Conservation (phyloP, 2,797 vertebrate species). For the Mionectes olivaceus region DNA sequence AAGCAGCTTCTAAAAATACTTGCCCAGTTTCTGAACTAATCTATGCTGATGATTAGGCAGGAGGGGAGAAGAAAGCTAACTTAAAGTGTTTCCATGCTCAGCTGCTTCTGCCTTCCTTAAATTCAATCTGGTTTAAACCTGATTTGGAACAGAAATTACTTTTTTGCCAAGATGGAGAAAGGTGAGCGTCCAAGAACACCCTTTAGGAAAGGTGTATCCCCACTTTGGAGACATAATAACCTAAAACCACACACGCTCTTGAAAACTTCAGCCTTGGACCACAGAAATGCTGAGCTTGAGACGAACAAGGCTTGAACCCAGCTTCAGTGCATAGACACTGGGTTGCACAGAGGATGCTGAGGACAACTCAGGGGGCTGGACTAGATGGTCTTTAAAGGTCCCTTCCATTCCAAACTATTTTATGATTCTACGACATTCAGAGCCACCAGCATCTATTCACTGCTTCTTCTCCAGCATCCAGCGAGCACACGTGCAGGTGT, state of each 20-base stretch:
- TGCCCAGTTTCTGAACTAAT: not conserved
- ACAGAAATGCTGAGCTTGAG: accelerated
- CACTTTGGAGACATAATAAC: not conserved
- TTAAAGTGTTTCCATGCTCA: not conserved
- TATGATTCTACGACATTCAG: not conserved
- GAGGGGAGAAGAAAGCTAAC: not conserved
- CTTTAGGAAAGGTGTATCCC: not conserved
- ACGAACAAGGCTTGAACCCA: accelerated
- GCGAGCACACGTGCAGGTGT: accelerated
- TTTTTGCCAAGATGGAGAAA: not conserved
- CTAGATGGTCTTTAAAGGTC: not conserved
- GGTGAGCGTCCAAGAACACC: not conserved
- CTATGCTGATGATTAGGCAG: not conserved
- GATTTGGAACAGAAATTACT: not conserved
- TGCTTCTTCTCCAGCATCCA: not conserved
- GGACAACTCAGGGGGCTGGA: not conserved
- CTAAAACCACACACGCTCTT: not conserved
- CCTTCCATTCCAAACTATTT: not conserved
- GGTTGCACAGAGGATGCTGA: not conserved
- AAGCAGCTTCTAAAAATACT: constrained; percentile 40
- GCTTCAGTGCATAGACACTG: accelerated
- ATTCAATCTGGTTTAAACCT: not conserved
- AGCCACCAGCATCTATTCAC: not conserved
- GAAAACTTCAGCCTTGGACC: not conserved
- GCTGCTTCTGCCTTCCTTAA: not conserved